These are phyloP conservation scores for Chaenodraco wilsoni DNA, from an alignment of 2,797 vertebrate species.

Conservation along the genomic window DNA sequence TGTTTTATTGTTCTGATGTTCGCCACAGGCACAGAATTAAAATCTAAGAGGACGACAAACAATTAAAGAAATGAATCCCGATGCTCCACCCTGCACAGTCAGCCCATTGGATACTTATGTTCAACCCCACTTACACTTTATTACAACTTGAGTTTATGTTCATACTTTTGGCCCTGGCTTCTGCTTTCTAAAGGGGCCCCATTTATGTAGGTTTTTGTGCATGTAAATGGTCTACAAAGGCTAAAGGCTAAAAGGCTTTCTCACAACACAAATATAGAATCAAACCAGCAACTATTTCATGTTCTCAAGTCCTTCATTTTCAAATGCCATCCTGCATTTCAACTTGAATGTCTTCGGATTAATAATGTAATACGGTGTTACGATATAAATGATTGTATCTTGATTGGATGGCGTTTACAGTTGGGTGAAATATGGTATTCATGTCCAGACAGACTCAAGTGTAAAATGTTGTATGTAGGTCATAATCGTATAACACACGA, in stretches of 20 bases:
- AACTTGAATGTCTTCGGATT: neutral
- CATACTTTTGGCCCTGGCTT: neutral
- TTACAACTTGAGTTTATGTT: neutral
- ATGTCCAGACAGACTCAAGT: neutral
- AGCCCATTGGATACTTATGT: constrained; percentile 17
- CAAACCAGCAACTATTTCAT: no score
- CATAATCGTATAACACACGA: neutral
- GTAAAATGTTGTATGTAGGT: neutral
- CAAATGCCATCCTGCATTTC: no score
- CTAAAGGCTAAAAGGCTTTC: no score
- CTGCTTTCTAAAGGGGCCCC: no score
- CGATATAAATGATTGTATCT: neutral
- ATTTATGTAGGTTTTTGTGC: no score
- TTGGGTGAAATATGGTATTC: neutral
- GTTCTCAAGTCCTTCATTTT: no score
- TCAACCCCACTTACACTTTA: neutral
- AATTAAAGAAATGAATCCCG: constrained; percentile 38
- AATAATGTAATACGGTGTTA: neutral
- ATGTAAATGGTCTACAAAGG: no score
- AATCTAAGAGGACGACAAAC: constrained; percentile 42
- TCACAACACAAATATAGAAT: no score
- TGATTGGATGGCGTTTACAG: neutral
- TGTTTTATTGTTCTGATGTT: constrained; percentile 17
- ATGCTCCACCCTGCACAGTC: constrained; percentile 29
- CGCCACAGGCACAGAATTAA: constrained; percentile 14